A percentile compares a stretch with the other conserved stretches of the same genome.
Conservation (phyloP, 2,888 invertebrate species). For the Coelinius sp. region DNA sequence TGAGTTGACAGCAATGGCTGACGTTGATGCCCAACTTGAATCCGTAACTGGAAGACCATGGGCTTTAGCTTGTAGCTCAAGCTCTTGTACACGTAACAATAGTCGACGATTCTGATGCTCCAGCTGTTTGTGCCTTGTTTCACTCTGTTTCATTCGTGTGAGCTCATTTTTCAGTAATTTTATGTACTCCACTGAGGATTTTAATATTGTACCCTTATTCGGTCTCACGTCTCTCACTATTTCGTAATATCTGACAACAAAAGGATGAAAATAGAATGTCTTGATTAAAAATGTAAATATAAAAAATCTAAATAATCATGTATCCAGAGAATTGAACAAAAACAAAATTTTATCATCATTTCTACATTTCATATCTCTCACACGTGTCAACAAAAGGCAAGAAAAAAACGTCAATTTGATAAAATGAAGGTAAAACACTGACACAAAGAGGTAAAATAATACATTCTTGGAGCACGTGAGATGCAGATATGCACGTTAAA, state of each 20-base stretch:
- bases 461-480: conserved; percentile 29
- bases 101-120: conserved; percentile 88
- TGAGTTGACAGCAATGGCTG: conserved; percentile 59
- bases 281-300: background rate
- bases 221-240: conserved; percentile 90
- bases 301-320: background rate
- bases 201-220: conserved; percentile 97
- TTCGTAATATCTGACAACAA: conserved; percentile 79
- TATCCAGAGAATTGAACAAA: background rate
- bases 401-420: conserved; percentile 29
- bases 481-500: conserved; percentile 27
- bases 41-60: conserved; percentile 81
- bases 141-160: conserved; percentile 82
- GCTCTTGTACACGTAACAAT: conserved; percentile 84
- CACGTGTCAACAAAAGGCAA: conserved; percentile 20
- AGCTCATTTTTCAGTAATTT: conserved; percentile 84
- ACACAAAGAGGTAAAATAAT: conserved; percentile 23
- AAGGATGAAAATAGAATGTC: conserved; percentile 21
- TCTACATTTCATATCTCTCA: conserved; percentile 17
- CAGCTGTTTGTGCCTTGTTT: conserved; percentile 83
- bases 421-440: conserved; percentile 27
- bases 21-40: conserved; percentile 72
- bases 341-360: background rate
- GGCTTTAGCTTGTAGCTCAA: conserved; percentile 83
- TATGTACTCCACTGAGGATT: conserved; percentile 97